Base-by-base conservation (phyloP, 2,888 invertebrate genomes). In the Salpingus planirostris region DNA sequence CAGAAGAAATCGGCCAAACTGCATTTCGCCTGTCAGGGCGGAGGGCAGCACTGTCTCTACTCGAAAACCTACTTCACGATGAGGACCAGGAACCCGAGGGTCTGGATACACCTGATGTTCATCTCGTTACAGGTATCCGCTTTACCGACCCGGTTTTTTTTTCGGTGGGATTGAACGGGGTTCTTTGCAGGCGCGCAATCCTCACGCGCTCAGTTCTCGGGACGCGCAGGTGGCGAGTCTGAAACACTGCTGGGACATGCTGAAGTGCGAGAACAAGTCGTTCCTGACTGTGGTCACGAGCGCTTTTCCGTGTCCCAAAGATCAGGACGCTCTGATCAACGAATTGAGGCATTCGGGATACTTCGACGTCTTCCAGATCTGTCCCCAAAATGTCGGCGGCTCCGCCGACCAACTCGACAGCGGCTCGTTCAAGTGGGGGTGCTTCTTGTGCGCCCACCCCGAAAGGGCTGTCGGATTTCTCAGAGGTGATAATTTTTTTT, bases 81-180 rank as follows among this genome's bases (percentile, higher is more conserved):
- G 78, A 72, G 80, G 45, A 85, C 84, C 15, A 75, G 87, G 42
- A 78, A 82, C 58, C 85, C 92, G 1, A 74, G 88, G 46, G 81
- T 86, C 24, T 93, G 93, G 95, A 86, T 95, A 44, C 93, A 95
- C 68, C 74, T 95, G 28, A 93, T 95, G 91, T 93, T 95, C 66
- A 75, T 95, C 29, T 88, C 91, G 41, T 75, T 92, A 42, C 91
- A 91, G 50, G 63, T 63, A 42, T 14, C 2, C 24, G n/a, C n/a
- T n/a, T n/a, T n/a, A n/a, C n/a, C n/a, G n/a, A n/a, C 4, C 5
- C 7, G 35, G 37, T 70, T 75, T 74, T 10, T 23, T 21, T 11
- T 26, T 24, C 15, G 22, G 13, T n/a, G 4, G 10, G n/a, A 13
- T 30, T n/a, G 24, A 11, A 21, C 14, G 29, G 10, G 11, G 11